A percentile compares a stretch with the other conserved stretches of the same genome.
phyloP scores from a whole-genome alignment of 2,888 invertebrate genomes.

The Pharmacophagus antenor region DNA sequence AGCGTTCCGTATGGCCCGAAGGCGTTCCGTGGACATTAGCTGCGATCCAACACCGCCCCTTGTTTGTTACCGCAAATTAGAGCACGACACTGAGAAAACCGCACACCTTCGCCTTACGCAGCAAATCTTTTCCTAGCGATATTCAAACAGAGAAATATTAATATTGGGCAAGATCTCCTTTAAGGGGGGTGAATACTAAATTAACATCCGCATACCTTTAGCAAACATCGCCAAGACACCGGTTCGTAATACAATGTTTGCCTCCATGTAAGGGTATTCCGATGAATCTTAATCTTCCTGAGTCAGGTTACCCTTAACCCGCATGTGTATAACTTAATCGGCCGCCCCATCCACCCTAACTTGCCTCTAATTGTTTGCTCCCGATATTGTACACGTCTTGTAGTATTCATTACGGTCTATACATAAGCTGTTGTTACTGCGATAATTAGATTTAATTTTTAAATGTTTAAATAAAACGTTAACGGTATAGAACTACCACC shows the following conservation, averaged over 20 bases:
- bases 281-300: conserved; percentile 78
- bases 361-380: conserved; percentile 79
- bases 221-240: conserved; percentile 76
- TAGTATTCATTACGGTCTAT: conserved; percentile 42
- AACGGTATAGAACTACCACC: not conserved
- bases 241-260: conserved; percentile 76
- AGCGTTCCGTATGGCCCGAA: conserved; percentile 62
- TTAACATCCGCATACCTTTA: conserved; percentile 76
- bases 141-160: conserved; percentile 61
- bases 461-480: not conserved
- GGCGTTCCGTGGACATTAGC: conserved; percentile 70
- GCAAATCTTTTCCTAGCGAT: conserved; percentile 51
- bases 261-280: conserved; percentile 74
- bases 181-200: conserved; percentile 74
- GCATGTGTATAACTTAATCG: conserved; percentile 80
- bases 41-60: conserved; percentile 63
- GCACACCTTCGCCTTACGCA: conserved; percentile 39
- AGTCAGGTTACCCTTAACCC: conserved; percentile 77
- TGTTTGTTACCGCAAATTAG: conserved; percentile 75
- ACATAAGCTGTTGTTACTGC: not conserved
- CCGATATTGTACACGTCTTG: conserved; percentile 74
- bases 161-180: conserved; percentile 59
- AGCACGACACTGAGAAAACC: conserved; percentile 46
- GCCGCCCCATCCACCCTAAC: conserved; percentile 64
- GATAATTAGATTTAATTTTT: not conserved